Evolutionary conservation across 1,140 invertebrate genomes (phyloP).

Genomic region (Euglossa dilemma): DNA sequence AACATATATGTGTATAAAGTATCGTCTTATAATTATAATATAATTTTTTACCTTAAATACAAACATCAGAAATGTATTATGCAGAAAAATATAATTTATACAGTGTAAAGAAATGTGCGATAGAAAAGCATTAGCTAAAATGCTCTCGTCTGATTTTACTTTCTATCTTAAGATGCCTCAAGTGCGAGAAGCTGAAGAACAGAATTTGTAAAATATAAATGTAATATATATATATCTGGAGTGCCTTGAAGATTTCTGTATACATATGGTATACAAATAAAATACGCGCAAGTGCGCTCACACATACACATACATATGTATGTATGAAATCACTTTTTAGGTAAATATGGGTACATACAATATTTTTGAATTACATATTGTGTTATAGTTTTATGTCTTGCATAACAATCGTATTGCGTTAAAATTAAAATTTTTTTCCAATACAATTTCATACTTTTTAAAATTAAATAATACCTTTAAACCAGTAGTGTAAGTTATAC

Average conservation of each 20-base stretch:
- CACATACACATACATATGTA: conserved; percentile 48
- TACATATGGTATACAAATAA: conserved; percentile 54
- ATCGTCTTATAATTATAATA: conserved; percentile 11
- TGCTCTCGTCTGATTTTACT: conserved; percentile 52
- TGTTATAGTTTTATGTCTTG: conserved; percentile 57
- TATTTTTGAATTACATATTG: conserved; percentile 68
- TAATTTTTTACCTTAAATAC: conserved; percentile 43
- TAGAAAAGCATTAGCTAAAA: conserved; percentile 28
- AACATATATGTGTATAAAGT: conserved; percentile 41
- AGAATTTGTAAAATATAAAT: conserved; percentile 82
- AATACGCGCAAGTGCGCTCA: conserved; percentile 41
- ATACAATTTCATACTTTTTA: conserved; percentile 58
- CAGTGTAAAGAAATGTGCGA: conserved; percentile 27
- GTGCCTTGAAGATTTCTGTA: conserved; percentile 70
- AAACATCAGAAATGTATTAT: conserved; percentile 18
- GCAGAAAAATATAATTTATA: conserved; percentile 32
- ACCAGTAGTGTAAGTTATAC: conserved; percentile 30
- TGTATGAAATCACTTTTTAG: conserved; percentile 64
- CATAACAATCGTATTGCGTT: conserved; percentile 52
- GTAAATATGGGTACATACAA: conserved; percentile 63
- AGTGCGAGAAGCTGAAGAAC: conserved; percentile 50
- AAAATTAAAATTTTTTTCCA: conserved; percentile 52
- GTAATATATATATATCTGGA: conserved; percentile 78
- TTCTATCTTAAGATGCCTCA: conserved; percentile 53
- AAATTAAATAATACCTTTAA: conserved; percentile 51